Conservation (phyloP, 2,888 invertebrate genomes). For the Oasisia sp. region DNA sequence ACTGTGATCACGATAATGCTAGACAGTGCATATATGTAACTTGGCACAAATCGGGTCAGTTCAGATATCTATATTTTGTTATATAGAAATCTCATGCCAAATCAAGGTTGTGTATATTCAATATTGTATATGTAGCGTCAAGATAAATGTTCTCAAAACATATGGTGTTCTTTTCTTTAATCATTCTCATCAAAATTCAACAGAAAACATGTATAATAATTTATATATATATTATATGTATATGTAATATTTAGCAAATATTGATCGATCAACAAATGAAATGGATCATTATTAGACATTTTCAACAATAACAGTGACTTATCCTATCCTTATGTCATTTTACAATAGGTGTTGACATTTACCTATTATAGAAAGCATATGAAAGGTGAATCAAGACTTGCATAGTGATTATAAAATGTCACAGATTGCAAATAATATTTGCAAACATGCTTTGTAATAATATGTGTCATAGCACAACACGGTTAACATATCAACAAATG, state of each 20-base stretch:
- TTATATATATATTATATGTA: neutral
- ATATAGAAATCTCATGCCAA: constrained; percentile 3
- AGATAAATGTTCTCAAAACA: neutral
- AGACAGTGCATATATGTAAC: neutral
- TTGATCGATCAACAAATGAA: neutral
- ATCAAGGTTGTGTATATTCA: neutral
- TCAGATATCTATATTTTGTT: neutral
- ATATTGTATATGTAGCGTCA: neutral
- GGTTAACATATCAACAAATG: no score
- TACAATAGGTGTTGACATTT: no score
- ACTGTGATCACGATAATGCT: neutral
- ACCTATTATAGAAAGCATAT: no score
- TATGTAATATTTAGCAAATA: neutral
- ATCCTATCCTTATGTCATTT: no score
- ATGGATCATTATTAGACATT: neutral
- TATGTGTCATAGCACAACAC: no score
- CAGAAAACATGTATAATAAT: neutral
- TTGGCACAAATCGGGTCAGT: neutral
- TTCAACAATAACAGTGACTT: no score
- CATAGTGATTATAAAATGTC: no score
- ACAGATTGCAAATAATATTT: no score
- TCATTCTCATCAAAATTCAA: neutral
- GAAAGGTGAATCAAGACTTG: no score
- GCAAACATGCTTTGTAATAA: no score
- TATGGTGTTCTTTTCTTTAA: neutral